phyloP scores from a whole-genome alignment of 2,113 vertebrate genomes.

The Arvicanthis niloticus region DNA sequence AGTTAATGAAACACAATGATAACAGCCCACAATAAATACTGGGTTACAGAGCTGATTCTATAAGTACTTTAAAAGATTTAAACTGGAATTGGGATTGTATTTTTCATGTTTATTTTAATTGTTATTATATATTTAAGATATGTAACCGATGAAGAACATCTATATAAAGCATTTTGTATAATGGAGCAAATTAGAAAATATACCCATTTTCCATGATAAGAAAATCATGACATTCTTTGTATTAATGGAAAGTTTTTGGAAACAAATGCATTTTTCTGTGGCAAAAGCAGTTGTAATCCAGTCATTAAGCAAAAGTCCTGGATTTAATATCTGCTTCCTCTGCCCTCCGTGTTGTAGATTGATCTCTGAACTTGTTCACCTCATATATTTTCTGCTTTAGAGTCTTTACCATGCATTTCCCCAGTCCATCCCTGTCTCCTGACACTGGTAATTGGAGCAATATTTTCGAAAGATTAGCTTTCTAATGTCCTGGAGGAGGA shows the following conservation, averaged over 20 bases:
- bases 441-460: neutral
- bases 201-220: neutral
- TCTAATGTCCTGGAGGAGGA: neutral
- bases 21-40: neutral
- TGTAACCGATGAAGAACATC: neutral
- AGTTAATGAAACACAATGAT: neutral
- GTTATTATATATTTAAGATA: neutral
- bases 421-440: neutral
- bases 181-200: neutral
- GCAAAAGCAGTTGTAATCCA: neutral
- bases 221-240: neutral
- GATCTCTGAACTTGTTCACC: neutral
- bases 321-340: rapidly evolving
- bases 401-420: neutral
- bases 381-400: neutral
- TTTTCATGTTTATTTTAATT: neutral
- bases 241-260: neutral
- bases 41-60: neutral
- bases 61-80: neutral
- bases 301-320: neutral
- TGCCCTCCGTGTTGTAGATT: neutral
- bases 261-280: neutral
- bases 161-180: neutral
- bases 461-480: neutral
- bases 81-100: neutral